phyloP scores from a whole-genome alignment of 2,888 invertebrate genomes.

The Galeruca laticollis region DNA sequence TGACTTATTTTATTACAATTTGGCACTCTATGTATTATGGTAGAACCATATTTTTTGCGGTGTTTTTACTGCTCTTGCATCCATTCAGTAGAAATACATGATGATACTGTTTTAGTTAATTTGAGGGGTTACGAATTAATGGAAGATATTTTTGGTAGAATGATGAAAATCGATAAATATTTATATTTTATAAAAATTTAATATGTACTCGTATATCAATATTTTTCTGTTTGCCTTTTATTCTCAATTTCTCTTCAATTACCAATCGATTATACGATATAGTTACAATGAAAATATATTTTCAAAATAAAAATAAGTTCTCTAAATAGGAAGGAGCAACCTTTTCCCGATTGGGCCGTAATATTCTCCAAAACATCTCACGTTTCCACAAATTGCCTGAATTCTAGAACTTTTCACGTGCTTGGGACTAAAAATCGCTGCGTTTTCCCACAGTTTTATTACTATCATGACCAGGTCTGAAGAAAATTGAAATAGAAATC shows the following conservation, averaged over 20 bases:
- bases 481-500: not conserved
- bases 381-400: not conserved
- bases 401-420: slow-evolving; percentile 4
- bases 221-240: not conserved
- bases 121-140: too few species aligned
- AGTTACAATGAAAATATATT: not conserved
- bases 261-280: not conserved
- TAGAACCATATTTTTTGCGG: too few species aligned
- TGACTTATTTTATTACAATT: too few species aligned
- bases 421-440: not conserved
- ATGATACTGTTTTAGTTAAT: too few species aligned
- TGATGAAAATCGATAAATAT: too few species aligned
- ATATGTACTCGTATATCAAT: too few species aligned
- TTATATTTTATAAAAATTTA: too few species aligned
- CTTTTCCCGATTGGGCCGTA: not conserved
- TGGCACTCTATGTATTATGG: too few species aligned
- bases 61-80: too few species aligned
- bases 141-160: too few species aligned
- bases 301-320: not conserved
- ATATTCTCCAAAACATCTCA: not conserved
- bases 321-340: not conserved
- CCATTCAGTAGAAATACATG: too few species aligned
- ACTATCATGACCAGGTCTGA: not conserved
- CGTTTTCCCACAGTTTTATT: not conserved
- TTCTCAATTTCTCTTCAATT: not conserved